Base-by-base conservation (phyloP, 2,888 invertebrate genomes). In the Eilema griseolum region DNA sequence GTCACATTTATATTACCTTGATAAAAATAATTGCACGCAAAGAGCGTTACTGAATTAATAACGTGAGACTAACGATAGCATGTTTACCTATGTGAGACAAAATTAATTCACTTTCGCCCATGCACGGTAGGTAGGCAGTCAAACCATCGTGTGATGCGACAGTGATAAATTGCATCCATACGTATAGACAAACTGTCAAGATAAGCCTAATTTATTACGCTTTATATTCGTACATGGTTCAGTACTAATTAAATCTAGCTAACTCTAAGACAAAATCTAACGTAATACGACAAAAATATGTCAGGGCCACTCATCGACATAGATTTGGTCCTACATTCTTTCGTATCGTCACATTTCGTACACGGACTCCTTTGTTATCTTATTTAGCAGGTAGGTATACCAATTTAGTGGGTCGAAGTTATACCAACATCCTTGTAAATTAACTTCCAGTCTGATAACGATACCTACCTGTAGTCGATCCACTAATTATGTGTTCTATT, bases 141-240 rank as follows among this genome's bases (percentile, higher is more conserved):
- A 26, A 66, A 28, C 37, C 83, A 76, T 80, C 69, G 80, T 79
- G 76, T 79, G 71, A 80, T 84, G 79, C 83, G 94, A 93, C 94
- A 92, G 90, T 94, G 95, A 95, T 92, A 89, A 89, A 94, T 93
- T 86, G 89, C 83, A 85, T 78, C 81, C 83, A 89, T 31, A 57
- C 37, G 24, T 90, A 91, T 90, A 91, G 88, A 90, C 91, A 86
- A 83, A 88, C 84, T 89, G 94, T 93, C 93, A 86, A 92, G 95
- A 95, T 95, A 95, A 94, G 87, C 88, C 79, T 93, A 93, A 94
- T 93, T 91, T 93, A 95, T 94, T 87, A 89, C 87, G 79, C 80
- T 78, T 81, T 87, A 86, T 88, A 79, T 86, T 31, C 0, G 86
- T 85, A 85, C 26, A 65, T 84, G 85, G 85, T 86, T 86, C 81